A percentile compares a stretch with the other conserved stretches of the same genome.
Evolutionary conservation across 2,888 invertebrate species (phyloP).

Genomic region (Caenorhabditis doughertyi): DNA sequence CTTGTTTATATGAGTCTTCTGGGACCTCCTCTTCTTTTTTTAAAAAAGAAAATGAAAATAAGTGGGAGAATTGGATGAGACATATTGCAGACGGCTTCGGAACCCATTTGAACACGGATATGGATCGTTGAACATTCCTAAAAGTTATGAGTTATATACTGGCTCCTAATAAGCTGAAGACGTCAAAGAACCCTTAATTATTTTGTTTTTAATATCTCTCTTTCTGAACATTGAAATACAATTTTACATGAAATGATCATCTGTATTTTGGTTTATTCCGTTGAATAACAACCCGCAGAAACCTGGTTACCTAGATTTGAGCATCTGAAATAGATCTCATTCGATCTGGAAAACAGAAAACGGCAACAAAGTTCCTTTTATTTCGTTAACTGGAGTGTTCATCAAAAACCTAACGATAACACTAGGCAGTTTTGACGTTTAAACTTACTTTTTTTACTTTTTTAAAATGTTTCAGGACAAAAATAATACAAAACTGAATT

Average conservation of each 20-base stretch:
- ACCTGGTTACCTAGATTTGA: neutral
- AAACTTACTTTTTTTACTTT: no score
- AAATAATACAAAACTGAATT: no score
- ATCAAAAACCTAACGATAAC: no score
- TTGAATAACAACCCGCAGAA: no score
- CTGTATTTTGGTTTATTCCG: no score
- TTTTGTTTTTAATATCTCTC: neutral
- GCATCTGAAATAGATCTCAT: neutral
- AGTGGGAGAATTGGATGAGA: neutral
- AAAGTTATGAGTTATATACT: neutral
- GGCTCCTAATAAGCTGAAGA: neutral
- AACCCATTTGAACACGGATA: constrained; percentile 11
- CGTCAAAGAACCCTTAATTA: neutral
- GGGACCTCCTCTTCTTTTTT: constrained; percentile 1
- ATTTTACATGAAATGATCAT: no score
- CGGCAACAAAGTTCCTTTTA: no score
- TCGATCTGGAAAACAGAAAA: no score
- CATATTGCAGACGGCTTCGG: neutral
- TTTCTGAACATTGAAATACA: neutral
- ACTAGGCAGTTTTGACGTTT: no score
- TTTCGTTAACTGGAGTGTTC: no score
- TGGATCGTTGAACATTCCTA: constrained; percentile 6
- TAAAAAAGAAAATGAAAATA: neutral
- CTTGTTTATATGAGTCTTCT: constrained; percentile 14
- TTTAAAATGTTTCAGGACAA: no score